Evolutionary conservation across 2,888 invertebrate species (phyloP).

Genomic region (Eretmocerus hayati): DNA sequence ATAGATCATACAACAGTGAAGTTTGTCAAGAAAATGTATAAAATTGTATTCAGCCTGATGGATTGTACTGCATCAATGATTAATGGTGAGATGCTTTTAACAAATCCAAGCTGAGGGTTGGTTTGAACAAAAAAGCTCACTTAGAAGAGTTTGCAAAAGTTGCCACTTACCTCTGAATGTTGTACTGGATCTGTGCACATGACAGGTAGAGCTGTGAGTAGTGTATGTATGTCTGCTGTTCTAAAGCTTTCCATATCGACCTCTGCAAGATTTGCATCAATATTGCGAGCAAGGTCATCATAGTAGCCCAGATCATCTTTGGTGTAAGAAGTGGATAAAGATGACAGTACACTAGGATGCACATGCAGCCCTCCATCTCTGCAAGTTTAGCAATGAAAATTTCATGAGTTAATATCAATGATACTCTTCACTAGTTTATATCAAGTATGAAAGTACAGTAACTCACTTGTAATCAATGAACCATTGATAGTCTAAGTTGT

Average conservation of each 20-base stretch:
- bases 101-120: no score
- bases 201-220: slow-evolving; percentile 71
- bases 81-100: no score
- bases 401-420: slow-evolving; percentile 8
- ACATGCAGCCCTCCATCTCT: slow-evolving; percentile 71
- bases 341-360: slow-evolving; percentile 73
- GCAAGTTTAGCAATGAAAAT: slow-evolving; percentile 48
- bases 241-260: slow-evolving; percentile 93
- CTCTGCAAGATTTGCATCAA: slow-evolving; percentile 89
- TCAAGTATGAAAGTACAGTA: not conserved
- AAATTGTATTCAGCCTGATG: no score
- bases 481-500: slow-evolving; percentile 89
- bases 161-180: slow-evolving; percentile 39
- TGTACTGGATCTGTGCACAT: slow-evolving; percentile 49
- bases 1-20: no score
- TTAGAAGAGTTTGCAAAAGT: no score
- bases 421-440: slow-evolving; percentile 4
- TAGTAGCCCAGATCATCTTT: slow-evolving; percentile 63
- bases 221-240: slow-evolving; percentile 83
- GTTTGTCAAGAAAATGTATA: no score
- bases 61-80: no score
- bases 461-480: slow-evolving; percentile 77
- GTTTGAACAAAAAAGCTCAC: no score
- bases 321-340: slow-evolving; percentile 74
- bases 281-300: slow-evolving; percentile 78